These are phyloP conservation scores for Dendrophyllia cribrosa DNA, from an alignment of 64 coral and sea anemone genomes.

Conservation along the genomic window DNA sequence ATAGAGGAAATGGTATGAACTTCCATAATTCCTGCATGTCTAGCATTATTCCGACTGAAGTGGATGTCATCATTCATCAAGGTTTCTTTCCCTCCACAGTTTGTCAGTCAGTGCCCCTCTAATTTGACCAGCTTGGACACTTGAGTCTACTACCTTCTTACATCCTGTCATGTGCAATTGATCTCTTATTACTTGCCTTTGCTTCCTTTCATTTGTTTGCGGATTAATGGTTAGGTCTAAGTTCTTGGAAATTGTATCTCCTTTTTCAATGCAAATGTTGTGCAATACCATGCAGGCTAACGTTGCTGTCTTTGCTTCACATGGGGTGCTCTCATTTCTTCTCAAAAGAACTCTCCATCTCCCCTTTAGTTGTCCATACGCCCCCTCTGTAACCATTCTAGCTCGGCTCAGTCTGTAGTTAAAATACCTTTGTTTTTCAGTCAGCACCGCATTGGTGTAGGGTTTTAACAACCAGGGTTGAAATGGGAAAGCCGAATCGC, in stretches of 20 bases:
- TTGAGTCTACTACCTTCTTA: conserved; percentile 31
- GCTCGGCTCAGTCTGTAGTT: conserved; percentile 35
- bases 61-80: too few relatives aligned
- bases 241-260: background rate
- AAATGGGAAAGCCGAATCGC: conserved; percentile 47
- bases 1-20: too few relatives aligned
- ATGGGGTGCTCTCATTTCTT: conserved; percentile 21
- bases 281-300: conserved; percentile 53
- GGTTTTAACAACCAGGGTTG: conserved; percentile 43
- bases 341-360: conserved; percentile 43
- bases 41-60: too few relatives aligned
- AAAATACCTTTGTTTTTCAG: conserved; percentile 1
- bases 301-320: conserved; percentile 47
- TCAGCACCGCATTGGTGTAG: conserved; percentile 28
- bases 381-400: conserved; percentile 8
- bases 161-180: conserved; percentile 29
- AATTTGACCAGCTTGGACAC: conserved; percentile 24
- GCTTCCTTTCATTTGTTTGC: conserved; percentile 21
- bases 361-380: conserved; percentile 50
- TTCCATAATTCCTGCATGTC: too few relatives aligned
- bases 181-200: conserved; percentile 14
- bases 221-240: conserved; percentile 17
- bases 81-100: conserved; percentile 34
- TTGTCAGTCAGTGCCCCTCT: conserved; percentile 40
- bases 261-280: conserved; percentile 35